Percentiles rank a stretch among this genome's conserved stretches.
Evolutionary conservation across 2,888 invertebrate species (phyloP).

Genomic region (Hofmannophila pseudospretella): DNA sequence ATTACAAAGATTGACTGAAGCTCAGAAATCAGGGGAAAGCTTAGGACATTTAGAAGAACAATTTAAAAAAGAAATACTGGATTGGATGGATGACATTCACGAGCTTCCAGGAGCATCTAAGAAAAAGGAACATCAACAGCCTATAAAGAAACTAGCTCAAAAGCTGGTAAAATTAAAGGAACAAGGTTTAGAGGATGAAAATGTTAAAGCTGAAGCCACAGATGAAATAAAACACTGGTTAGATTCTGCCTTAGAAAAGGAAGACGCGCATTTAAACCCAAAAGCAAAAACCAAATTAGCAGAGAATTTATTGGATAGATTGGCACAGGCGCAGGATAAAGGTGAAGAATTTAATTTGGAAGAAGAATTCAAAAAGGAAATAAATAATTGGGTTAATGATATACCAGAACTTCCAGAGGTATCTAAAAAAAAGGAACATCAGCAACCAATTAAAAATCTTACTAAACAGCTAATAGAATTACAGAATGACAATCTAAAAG

Average conservation of each 20-base stretch:
- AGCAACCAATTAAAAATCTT: slow-evolving; percentile 7
- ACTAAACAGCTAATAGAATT: slow-evolving; percentile 9
- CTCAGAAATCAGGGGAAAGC: neutral
- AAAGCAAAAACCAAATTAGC: slow-evolving; percentile 3
- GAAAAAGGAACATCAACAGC: slow-evolving; percentile 2
- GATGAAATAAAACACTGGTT: slow-evolving; percentile 2
- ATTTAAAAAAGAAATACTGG: slow-evolving; percentile 5
- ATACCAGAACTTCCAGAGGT: slow-evolving; percentile 6
- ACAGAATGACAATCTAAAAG: neutral
- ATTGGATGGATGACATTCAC: slow-evolving; percentile 9
- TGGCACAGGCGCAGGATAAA: slow-evolving; percentile 1
- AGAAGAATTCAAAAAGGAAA: slow-evolving; percentile 4
- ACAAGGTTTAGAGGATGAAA: slow-evolving; percentile 3
- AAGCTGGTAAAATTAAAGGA: slow-evolving; percentile 8
- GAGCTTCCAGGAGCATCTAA: slow-evolving; percentile 1
- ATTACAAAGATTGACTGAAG: slow-evolving; percentile 5
- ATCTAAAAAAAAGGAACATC: slow-evolving; percentile 1
- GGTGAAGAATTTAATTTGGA: neutral
- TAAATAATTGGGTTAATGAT: slow-evolving; percentile 8
- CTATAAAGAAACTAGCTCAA: slow-evolving; percentile 7
- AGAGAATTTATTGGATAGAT: slow-evolving; percentile 6
- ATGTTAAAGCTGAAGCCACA: slow-evolving; percentile 6
- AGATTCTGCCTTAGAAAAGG: slow-evolving; percentile 1
- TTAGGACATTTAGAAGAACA: slow-evolving; percentile 2
- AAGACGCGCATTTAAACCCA: neutral